Conservation (phyloP, 2,797 vertebrate species). For the Ibycter americanus region DNA sequence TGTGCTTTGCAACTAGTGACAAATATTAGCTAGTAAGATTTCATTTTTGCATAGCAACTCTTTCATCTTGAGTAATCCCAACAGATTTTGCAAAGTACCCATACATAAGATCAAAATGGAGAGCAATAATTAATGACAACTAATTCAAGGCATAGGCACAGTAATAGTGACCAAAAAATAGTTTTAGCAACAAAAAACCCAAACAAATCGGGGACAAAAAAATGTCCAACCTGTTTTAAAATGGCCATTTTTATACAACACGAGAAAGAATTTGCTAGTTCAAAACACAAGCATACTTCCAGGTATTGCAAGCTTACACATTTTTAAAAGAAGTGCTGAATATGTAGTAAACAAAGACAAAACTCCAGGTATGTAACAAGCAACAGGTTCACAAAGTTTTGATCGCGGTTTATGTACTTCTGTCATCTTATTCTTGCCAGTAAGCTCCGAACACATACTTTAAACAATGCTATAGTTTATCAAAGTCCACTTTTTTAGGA, state of each 20-base stretch:
- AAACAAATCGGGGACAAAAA: not conserved
- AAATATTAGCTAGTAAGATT: conserved; percentile 16
- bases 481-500: not conserved
- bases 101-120: not conserved
- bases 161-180: not conserved
- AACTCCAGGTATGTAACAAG: not conserved
- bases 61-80: not conserved
- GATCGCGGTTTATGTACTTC: not conserved
- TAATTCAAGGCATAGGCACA: not conserved
- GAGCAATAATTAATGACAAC: not conserved
- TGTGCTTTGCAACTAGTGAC: conserved; percentile 21
- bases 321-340: not conserved
- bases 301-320: not conserved
- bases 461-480: not conserved
- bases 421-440: not conserved
- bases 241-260: not conserved
- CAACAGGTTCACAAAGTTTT: not conserved
- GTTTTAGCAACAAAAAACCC: not conserved
- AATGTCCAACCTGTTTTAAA: not conserved
- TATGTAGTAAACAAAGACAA: not conserved
- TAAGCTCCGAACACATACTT: not conserved
- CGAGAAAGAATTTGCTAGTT: not conserved
- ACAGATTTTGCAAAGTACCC: not conserved
- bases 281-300: not conserved
- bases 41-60: not conserved